A percentile compares a stretch with the other conserved stretches of the same genome.
Conservation (phyloP, 2,113 vertebrate genomes). For the Agelaius phoeniceus region DNA sequence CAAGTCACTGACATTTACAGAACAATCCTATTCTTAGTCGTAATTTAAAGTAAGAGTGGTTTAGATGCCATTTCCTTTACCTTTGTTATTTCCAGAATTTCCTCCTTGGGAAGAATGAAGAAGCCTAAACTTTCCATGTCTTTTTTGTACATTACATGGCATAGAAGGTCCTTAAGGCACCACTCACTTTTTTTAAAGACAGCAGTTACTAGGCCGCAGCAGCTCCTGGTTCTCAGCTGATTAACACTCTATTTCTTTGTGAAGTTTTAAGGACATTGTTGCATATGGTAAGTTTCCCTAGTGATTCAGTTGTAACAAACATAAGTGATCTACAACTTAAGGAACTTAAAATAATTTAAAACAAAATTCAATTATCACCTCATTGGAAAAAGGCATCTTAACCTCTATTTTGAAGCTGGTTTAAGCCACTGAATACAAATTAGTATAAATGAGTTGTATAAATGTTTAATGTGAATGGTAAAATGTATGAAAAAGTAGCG, state of each 20-base stretch:
- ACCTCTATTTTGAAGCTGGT: not conserved
- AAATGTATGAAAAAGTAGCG: not conserved
- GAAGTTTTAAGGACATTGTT: not conserved
- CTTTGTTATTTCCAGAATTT: not conserved
- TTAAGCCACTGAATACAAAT: not conserved
- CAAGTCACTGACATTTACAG: not conserved
- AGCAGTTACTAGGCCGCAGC: not conserved
- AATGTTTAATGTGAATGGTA: not conserved
- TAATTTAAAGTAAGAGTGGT: not conserved
- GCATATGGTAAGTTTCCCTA: not conserved
- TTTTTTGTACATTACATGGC: not conserved
- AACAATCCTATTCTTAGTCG: not conserved
- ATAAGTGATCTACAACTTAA: fast-evolving
- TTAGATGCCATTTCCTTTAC: not conserved
- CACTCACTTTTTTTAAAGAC: not conserved
- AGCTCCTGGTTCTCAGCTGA: not conserved
- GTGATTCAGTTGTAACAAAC: not conserved
- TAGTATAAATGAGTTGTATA: not conserved
- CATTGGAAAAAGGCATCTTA: not conserved
- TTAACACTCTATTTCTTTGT: not conserved
- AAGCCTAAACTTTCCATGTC: not conserved
- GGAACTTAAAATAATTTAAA: not conserved
- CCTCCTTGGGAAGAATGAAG: not conserved
- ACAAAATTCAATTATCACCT: not conserved
- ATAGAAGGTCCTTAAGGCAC: not conserved